Evolutionary conservation across 2,113 vertebrate species (phyloP).

Genomic region (Panthera tigris): DNA sequence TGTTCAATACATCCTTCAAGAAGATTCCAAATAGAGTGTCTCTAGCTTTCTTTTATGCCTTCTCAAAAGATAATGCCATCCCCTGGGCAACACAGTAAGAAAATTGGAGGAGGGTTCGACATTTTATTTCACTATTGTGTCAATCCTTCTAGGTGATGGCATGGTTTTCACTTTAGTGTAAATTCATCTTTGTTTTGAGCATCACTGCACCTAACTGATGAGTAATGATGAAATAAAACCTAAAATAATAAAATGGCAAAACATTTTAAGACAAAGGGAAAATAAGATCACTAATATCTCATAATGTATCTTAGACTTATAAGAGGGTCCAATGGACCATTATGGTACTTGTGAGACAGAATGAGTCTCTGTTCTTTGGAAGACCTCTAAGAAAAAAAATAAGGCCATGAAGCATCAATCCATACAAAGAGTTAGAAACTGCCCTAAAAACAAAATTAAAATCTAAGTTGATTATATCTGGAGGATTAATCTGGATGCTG

Average conservation of each 20-base stretch:
- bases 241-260: background rate
- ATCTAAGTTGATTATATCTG: background rate
- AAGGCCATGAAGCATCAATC: background rate
- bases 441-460: background rate
- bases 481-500: background rate
- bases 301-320: background rate
- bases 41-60: background rate
- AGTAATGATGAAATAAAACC: background rate
- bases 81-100: background rate
- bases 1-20: background rate
- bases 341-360: background rate
- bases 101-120: background rate
- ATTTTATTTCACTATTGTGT: background rate
- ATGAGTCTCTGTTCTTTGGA: background rate
- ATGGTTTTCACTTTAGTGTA: background rate
- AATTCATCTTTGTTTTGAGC: background rate
- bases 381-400: background rate
- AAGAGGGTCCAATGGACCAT: background rate
- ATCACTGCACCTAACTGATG: background rate
- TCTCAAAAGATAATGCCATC: background rate
- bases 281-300: background rate
- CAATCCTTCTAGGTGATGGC: background rate
- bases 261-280: background rate
- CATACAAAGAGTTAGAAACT: background rate
- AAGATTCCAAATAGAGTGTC: background rate